Evolutionary conservation across 2,797 vertebrate genomes (phyloP).

Genomic region (Amblyraja radiata): DNA sequence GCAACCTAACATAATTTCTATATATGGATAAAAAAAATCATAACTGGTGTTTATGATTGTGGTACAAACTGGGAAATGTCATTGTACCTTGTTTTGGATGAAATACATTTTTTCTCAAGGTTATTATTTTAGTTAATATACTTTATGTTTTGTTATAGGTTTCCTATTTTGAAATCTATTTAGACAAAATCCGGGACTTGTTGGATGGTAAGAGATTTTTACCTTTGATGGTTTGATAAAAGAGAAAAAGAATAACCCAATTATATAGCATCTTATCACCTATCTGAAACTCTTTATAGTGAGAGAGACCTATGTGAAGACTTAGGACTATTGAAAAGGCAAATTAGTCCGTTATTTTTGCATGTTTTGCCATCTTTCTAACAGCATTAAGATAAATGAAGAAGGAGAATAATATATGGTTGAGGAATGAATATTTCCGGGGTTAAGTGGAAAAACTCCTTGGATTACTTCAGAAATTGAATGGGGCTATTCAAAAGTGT

Average conservation of each 20-base stretch:
- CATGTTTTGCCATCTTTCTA: neutral
- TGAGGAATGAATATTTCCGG: neutral
- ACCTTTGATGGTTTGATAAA: neutral
- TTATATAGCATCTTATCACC: neutral
- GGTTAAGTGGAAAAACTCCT: neutral
- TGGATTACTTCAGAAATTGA: too few relatives aligned
- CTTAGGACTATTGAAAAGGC: neutral
- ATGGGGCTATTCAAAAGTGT: neutral
- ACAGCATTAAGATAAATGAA: neutral
- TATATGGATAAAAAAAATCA: neutral
- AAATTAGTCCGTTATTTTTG: neutral
- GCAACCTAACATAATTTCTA: neutral
- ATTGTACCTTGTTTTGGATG: neutral
- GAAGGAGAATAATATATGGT: neutral
- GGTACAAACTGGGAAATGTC: neutral
- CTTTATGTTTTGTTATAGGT: conserved; percentile 62
- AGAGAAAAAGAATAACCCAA: too few relatives aligned
- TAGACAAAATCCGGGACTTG: conserved; percentile 91
- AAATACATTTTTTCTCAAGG: neutral
- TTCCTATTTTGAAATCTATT: conserved; percentile 93
- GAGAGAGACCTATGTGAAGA: neutral
- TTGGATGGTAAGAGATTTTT: conserved; percentile 71
- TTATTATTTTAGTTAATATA: neutral
- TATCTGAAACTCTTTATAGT: neutral
- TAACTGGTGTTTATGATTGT: neutral